A percentile compares a stretch with the other conserved stretches of the same genome.
These are phyloP conservation scores for Perizoma affinitatum DNA, from an alignment of 2,888 invertebrate genomes.

Conservation along the genomic window DNA sequence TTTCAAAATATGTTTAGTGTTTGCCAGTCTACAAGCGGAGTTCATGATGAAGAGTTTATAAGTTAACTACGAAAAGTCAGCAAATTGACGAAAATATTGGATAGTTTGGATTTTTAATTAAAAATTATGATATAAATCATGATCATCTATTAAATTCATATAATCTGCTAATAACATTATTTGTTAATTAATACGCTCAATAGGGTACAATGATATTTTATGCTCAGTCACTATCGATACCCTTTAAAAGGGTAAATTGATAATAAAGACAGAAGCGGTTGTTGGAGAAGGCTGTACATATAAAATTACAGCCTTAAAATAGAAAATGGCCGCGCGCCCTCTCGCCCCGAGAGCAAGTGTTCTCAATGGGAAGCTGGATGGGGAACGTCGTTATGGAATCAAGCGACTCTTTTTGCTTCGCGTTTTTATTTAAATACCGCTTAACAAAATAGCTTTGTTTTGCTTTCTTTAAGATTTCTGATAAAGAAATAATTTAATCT, in stretches of 20 bases:
- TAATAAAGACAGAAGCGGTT: slow-evolving; percentile 38
- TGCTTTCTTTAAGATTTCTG: slow-evolving; percentile 11
- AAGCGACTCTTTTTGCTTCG: slow-evolving; percentile 37
- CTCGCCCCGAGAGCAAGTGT: slow-evolving; percentile 41
- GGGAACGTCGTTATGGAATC: slow-evolving; percentile 43
- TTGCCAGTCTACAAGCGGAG: too few species aligned
- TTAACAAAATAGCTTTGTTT: slow-evolving; percentile 36
- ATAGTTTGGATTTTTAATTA: too few species aligned
- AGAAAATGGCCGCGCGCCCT: slow-evolving; percentile 43
- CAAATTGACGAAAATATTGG: too few species aligned
- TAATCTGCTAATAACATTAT: not conserved
- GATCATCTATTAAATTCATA: too few species aligned
- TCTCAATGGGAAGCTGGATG: slow-evolving; percentile 41
- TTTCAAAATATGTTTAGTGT: too few species aligned
- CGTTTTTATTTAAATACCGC: slow-evolving; percentile 40
- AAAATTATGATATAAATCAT: too few species aligned
- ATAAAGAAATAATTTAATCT: too few species aligned
- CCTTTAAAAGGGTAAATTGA: slow-evolving; percentile 39
- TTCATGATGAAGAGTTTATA: too few species aligned
- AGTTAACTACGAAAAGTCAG: too few species aligned
- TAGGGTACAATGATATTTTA: slow-evolving; percentile 20
- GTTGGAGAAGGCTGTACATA: slow-evolving; percentile 35
- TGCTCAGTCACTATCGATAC: slow-evolving; percentile 28
- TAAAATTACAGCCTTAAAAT: slow-evolving; percentile 44
- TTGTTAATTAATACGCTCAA: slow-evolving; percentile 8